Evolutionary conservation across 2,113 vertebrate species (phyloP).

Genomic region (Taxidea taxus): DNA sequence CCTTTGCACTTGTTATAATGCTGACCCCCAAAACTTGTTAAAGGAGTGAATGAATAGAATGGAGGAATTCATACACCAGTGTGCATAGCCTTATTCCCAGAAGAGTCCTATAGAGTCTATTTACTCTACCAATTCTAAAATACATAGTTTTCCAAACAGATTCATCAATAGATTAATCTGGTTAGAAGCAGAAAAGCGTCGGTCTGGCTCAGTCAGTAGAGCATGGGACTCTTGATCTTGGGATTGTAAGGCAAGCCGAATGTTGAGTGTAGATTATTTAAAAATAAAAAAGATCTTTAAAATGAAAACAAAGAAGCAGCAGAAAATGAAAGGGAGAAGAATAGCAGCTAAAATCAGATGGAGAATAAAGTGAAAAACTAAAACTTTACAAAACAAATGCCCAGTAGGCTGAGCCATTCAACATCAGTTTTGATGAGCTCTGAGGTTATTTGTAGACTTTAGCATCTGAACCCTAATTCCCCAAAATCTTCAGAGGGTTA

Average conservation of each 20-base stretch:
- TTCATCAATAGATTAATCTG: neutral
- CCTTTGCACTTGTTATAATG: neutral
- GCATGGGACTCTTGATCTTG: neutral
- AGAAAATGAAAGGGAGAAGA: constrained; percentile 11
- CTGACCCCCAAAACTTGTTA: neutral
- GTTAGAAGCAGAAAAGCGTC: neutral
- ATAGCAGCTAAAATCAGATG: constrained; percentile 2
- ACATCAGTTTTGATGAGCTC: neutral
- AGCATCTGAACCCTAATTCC: neutral
- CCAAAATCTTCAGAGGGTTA: constrained; percentile 24
- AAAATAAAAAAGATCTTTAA: neutral
- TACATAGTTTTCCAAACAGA: neutral
- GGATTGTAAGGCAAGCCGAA: neutral
- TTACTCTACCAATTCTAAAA: constrained; percentile 26
- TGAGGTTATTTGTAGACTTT: neutral
- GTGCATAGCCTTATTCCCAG: neutral
- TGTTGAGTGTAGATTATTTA: neutral
- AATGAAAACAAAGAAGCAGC: neutral
- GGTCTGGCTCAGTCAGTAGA: neutral
- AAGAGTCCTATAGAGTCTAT: neutral
- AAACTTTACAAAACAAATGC: constrained; percentile 37
- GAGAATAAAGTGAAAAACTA: constrained; percentile 16
- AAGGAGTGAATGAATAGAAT: neutral
- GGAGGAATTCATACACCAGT: neutral
- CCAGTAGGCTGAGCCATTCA: neutral